Conservation (phyloP, 2,888 invertebrate genomes). For the Stictocephala bisonia region DNA sequence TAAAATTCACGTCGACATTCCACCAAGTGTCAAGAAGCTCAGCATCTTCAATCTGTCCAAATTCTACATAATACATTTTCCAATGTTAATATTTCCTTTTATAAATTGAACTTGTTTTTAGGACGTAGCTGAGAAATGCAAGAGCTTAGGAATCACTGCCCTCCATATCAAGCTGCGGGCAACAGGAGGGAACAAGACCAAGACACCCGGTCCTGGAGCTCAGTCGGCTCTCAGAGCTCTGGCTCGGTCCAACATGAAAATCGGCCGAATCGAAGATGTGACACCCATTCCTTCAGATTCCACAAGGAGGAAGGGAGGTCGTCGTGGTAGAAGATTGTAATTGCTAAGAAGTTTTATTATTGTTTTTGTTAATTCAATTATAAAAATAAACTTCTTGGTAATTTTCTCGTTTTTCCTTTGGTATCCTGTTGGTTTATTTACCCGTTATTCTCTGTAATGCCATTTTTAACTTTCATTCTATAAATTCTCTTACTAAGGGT, state of each 20-base stretch:
- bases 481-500: too few relatives aligned
- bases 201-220: conserved; percentile 98
- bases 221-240: conserved; percentile 97
- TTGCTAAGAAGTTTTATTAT: conserved; percentile 38
- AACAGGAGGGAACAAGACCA: conserved; percentile 98
- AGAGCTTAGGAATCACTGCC: conserved; percentile 95
- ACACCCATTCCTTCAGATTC: conserved; percentile 99
- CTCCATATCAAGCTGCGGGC: conserved; percentile 98
- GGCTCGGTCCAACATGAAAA: conserved; percentile 99
- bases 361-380: conserved; percentile 44
- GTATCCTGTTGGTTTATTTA: too few relatives aligned
- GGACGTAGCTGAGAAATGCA: conserved; percentile 99
- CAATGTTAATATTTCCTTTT: background rate
- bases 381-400: conserved; percentile 35
- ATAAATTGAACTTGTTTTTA: conserved; percentile 62
- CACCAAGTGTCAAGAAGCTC: too few relatives aligned
- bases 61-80: too few relatives aligned
- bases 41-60: too few relatives aligned
- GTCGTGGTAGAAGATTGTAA: conserved; percentile 99
- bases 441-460: too few relatives aligned
- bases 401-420: too few relatives aligned
- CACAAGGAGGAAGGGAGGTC: conserved; percentile 99
- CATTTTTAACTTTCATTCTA: too few relatives aligned
- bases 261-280: conserved; percentile 99
- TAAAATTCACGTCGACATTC: too few relatives aligned